Conservation (phyloP, 1,140 invertebrate genomes). For the Lasioglossum albipes region DNA sequence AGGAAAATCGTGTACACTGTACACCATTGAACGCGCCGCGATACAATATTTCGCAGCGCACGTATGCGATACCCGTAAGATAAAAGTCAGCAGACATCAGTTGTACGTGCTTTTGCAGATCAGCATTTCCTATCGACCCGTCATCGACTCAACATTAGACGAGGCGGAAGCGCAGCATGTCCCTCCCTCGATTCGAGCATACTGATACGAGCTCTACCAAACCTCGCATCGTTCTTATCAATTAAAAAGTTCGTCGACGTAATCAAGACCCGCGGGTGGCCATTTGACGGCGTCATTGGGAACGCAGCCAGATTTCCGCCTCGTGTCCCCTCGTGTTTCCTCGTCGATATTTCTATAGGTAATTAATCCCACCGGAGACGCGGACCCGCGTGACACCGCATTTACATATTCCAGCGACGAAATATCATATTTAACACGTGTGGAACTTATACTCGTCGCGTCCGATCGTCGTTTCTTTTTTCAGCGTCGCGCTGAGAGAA, state of each 20-base stretch:
- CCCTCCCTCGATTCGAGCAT: conserved; percentile 86
- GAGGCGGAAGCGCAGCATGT: conserved; percentile 86
- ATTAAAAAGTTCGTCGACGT: background rate
- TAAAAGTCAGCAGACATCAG: background rate
- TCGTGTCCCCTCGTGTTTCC: background rate
- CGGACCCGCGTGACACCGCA: background rate
- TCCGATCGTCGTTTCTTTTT: too few relatives aligned
- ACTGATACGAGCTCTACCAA: conserved; percentile 78
- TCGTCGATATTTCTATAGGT: background rate
- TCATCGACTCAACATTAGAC: conserved; percentile 93
- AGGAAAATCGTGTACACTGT: too few relatives aligned
- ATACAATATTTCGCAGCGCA: too few relatives aligned
- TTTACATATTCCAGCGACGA: conserved; percentile 19
- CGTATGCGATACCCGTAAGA: background rate
- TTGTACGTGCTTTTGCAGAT: conserved; percentile 78
- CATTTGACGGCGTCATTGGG: background rate
- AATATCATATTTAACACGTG: background rate
- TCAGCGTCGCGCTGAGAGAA: too few relatives aligned
- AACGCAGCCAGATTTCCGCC: background rate
- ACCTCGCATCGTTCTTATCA: background rate
- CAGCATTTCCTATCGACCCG: conserved; percentile 89
- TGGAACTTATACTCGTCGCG: too few relatives aligned
- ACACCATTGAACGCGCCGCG: too few relatives aligned
- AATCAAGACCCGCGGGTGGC: background rate
- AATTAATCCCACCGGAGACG: conserved; percentile 31